Conservation (phyloP, 2,888 invertebrate species). For the Eupithecia exiguata region DNA sequence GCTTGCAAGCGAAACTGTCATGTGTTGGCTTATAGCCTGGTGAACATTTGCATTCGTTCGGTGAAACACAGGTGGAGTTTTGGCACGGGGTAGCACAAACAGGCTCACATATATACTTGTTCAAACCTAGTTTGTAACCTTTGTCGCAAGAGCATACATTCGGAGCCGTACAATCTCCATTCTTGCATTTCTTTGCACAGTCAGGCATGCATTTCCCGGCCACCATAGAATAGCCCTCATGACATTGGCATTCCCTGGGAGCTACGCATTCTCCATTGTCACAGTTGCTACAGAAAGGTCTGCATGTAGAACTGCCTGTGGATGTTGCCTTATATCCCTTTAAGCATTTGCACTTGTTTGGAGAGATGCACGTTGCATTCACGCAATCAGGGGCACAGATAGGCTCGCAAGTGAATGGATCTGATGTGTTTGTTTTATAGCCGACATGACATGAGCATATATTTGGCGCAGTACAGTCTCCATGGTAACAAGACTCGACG, state of each 20-base stretch:
- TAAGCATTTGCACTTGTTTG: constrained; percentile 74
- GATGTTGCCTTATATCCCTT: constrained; percentile 57
- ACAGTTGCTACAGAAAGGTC: constrained; percentile 46
- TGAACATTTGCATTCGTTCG: constrained; percentile 27
- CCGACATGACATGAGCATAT: constrained; percentile 75
- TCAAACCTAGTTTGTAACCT: constrained; percentile 5
- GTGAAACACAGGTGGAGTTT: constrained; percentile 33
- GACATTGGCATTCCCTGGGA: constrained; percentile 44
- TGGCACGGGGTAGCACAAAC: constrained; percentile 27
- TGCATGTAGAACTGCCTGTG: constrained; percentile 37
- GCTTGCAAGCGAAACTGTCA: neutral
- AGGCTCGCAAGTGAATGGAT: constrained; percentile 39
- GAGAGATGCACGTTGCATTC: constrained; percentile 53
- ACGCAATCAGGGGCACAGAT: constrained; percentile 42
- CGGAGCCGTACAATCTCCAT: constrained; percentile 65
- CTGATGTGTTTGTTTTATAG: constrained; percentile 36
- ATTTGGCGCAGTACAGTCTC: constrained; percentile 64
- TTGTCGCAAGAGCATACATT: constrained; percentile 49
- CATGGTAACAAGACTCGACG: constrained; percentile 50
- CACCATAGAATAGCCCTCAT: constrained; percentile 36
- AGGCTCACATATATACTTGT: constrained; percentile 28
- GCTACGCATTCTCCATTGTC: constrained; percentile 49
- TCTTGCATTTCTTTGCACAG: constrained; percentile 42
- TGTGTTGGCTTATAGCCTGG: constrained; percentile 6
- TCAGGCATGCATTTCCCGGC: constrained; percentile 38